Percentiles rank a stretch among this genome's conserved stretches.
Evolutionary conservation across 2,797 vertebrate species (phyloP).

Genomic region (Ceryle rudis): DNA sequence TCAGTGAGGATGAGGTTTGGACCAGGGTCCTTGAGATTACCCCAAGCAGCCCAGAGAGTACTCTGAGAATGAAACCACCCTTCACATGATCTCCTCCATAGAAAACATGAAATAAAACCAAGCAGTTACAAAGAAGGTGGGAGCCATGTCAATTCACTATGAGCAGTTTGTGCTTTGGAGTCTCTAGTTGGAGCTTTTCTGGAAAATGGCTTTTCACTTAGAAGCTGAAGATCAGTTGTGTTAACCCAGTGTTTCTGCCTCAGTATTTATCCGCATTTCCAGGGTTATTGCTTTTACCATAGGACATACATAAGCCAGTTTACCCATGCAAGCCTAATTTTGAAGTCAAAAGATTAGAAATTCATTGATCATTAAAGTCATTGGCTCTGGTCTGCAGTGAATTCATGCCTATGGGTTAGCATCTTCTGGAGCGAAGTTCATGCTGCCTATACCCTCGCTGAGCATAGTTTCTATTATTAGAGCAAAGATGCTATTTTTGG

Average conservation of each 20-base stretch:
- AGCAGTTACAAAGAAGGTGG: background rate
- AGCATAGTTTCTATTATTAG: constrained; percentile 5
- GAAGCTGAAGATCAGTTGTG: background rate
- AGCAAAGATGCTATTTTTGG: constrained; percentile 36
- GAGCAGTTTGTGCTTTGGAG: background rate
- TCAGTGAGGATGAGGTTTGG: background rate
- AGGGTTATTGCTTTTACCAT: background rate
- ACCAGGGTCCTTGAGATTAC: background rate
- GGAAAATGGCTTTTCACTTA: background rate
- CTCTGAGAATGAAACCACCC: background rate
- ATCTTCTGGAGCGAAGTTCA: background rate
- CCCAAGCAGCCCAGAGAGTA: background rate
- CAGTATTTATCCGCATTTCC: background rate
- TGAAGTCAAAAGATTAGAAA: background rate
- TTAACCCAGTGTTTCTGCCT: background rate
- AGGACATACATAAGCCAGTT: background rate
- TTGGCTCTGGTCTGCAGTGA: background rate
- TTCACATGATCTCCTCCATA: background rate
- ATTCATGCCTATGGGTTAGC: background rate
- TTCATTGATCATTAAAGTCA: background rate
- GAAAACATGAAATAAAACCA: background rate
- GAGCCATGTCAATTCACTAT: background rate
- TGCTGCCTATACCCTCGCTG: background rate
- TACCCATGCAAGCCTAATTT: background rate
- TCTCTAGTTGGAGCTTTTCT: background rate